Base-by-base conservation (phyloP, 2,113 vertebrate species). In the Tyrannus savana region DNA sequence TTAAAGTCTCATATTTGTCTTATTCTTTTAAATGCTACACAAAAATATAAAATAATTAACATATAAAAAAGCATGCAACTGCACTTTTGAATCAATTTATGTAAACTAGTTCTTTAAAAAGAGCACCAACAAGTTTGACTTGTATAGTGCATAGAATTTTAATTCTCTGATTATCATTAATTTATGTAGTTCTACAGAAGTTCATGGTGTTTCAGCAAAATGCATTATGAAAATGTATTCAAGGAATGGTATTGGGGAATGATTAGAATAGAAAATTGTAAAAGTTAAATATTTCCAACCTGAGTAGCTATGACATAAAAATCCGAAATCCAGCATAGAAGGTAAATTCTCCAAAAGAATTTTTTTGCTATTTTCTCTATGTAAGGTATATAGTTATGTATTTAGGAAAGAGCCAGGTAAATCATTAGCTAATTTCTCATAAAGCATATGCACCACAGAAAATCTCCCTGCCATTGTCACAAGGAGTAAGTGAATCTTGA, bases 121-220 rank as follows among this genome's bases (percentile, higher is more conserved):
- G 19, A 67, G 8, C 16, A 60, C 16, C 4, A 47, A 35, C 13
- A 71, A 47, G 37, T 82, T 63, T 75, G 14, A 76, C 44, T 87
- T 68, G 28, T 44, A 19, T 30, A 49, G 8, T n/a, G 37, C 6
- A 52, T 2, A 63, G 78, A 94, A 94, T 91, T 93, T 79, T 60
- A 91, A 93, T 85, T 72, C 27, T 35, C 21, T 63, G 35, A 72
- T 81, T 91, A 89, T 56, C 64, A 84, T 91, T 87, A 81, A 90
- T 84, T 72, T 87, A 78, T 68, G 58, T 59, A 59, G 50, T 71
- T 85, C 41, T 62, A 44, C 27, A 50, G 46, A 81, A 76, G 22
- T 37, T 83, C 41, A 25, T 52, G 31, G 37, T 52, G 30, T 52
- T 94, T 87, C 75, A 91, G 63, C 10, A 89, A 94, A 96, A 80